Percentiles rank a stretch among this genome's conserved stretches.
Evolutionary conservation across 2,113 vertebrate species (phyloP).

Genomic region (Bostrychus sinensis): DNA sequence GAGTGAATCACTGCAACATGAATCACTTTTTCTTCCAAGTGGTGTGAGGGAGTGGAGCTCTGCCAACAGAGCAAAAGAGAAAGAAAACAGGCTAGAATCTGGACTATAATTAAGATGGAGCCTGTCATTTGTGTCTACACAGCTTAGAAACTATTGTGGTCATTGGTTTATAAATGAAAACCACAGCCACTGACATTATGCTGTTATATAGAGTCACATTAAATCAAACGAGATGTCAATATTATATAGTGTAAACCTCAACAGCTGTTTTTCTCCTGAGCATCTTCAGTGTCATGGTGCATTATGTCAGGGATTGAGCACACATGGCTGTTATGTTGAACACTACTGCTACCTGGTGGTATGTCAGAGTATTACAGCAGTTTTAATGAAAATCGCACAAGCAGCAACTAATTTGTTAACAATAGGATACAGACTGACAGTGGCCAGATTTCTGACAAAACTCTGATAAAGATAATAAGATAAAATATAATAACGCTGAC

Average conservation of each 20-base stretch:
- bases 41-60: slow-evolving; percentile 17
- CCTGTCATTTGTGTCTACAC: background rate
- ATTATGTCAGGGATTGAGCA: slow-evolving; percentile 60
- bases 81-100: slow-evolving; percentile 12
- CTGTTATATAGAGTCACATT: slow-evolving; percentile 13
- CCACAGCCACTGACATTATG: background rate
- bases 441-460: too few species aligned
- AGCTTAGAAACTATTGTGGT: background rate
- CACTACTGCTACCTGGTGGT: slow-evolving; percentile 61
- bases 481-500: too few species aligned
- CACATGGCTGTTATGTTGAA: background rate
- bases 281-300: slow-evolving; percentile 49
- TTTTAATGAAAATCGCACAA: too few species aligned
- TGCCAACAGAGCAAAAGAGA: slow-evolving; percentile 17
- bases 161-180: background rate
- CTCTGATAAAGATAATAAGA: too few species aligned
- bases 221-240: slow-evolving; percentile 5
- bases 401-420: too few species aligned
- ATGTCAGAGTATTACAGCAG: slow-evolving; percentile 5
- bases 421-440: too few species aligned
- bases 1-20: slow-evolving; percentile 42
- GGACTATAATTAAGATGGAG: slow-evolving; percentile 12
- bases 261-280: slow-evolving; percentile 33
- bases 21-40: slow-evolving; percentile 34
- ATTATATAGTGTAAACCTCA: slow-evolving; percentile 7